phyloP scores from a whole-genome alignment of 2,888 invertebrate genomes.

The Volucella zonaria region DNA sequence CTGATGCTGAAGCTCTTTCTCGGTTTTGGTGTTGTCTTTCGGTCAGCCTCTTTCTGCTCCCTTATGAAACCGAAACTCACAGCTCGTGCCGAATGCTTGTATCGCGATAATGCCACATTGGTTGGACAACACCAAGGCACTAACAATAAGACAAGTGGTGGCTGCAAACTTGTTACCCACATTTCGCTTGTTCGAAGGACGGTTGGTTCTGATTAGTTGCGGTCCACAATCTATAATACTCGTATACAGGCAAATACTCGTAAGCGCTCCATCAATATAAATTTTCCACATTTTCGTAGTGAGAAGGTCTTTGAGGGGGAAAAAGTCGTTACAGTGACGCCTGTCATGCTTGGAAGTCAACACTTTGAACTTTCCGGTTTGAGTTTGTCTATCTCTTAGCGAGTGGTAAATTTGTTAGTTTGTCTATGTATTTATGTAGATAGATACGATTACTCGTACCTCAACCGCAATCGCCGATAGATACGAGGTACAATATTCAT shows the following conservation, averaged over 20 bases:
- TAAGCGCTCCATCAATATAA: constrained; percentile 5
- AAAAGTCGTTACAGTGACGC: neutral
- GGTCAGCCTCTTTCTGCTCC: neutral
- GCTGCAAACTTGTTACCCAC: constrained; percentile 44
- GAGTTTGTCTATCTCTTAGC: constrained; percentile 7
- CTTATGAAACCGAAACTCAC: constrained; percentile 20
- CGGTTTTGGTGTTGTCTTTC: neutral
- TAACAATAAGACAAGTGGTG: neutral
- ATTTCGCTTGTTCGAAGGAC: constrained; percentile 48
- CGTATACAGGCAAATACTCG: neutral
- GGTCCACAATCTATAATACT: constrained; percentile 23
- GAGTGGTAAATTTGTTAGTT: constrained; percentile 2
- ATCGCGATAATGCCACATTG: constrained; percentile 5
- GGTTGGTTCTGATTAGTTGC: constrained; percentile 42
- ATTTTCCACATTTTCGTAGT: constrained; percentile 42
- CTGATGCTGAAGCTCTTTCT: neutral
- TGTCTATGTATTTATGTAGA: neutral
- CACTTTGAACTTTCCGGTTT: constrained; percentile 29
- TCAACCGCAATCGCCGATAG: constrained; percentile 11
- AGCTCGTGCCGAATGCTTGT: neutral
- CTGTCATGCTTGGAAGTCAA: constrained; percentile 3
- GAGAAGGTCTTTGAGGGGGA: constrained; percentile 2
- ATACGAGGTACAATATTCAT: neutral
- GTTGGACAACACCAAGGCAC: constrained; percentile 18
- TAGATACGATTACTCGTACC: neutral